Percentiles rank a stretch among this genome's conserved stretches.
These are phyloP conservation scores for Plotosus lineatus DNA, from an alignment of 2,113 vertebrate genomes.

Conservation along the genomic window DNA sequence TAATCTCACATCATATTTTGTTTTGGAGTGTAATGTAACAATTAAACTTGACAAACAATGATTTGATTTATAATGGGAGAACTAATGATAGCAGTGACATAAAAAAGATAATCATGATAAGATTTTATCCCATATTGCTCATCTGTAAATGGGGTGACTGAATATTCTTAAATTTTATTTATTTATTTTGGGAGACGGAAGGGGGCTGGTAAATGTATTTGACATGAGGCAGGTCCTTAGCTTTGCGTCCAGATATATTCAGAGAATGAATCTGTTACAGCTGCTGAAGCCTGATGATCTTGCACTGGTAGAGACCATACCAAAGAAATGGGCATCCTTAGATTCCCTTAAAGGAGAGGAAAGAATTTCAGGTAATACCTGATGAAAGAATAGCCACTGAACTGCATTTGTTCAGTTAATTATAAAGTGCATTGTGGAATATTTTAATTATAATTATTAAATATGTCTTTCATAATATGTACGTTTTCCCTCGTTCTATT, in stretches of 20 bases:
- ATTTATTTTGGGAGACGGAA: too few relatives aligned
- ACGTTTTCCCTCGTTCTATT: slow-evolving; percentile 10
- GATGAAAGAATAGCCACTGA: background rate
- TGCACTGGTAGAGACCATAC: slow-evolving; percentile 69
- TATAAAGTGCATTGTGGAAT: background rate
- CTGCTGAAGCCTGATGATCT: slow-evolving; percentile 68
- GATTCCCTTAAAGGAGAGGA: slow-evolving; percentile 63
- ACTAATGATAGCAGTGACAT: too few relatives aligned
- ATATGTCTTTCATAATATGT: background rate
- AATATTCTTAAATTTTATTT: too few relatives aligned
- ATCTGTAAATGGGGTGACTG: too few relatives aligned
- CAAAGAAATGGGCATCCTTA: slow-evolving; percentile 76
- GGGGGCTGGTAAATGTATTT: too few relatives aligned
- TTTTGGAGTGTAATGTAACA: too few relatives aligned
- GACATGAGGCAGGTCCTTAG: slow-evolving; percentile 52
- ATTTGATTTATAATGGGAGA: too few relatives aligned
- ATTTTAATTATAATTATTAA: background rate
- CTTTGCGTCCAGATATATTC: slow-evolving; percentile 72
- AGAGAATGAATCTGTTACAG: slow-evolving; percentile 74
- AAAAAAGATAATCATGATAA: too few relatives aligned
- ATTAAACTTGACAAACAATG: too few relatives aligned
- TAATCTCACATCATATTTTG: too few relatives aligned
- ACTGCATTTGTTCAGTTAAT: background rate
- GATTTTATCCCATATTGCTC: too few relatives aligned
- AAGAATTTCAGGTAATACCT: slow-evolving; percentile 73